Evolutionary conservation across 2,888 invertebrate genomes (phyloP).

Genomic region (Diploptera punctata): DNA sequence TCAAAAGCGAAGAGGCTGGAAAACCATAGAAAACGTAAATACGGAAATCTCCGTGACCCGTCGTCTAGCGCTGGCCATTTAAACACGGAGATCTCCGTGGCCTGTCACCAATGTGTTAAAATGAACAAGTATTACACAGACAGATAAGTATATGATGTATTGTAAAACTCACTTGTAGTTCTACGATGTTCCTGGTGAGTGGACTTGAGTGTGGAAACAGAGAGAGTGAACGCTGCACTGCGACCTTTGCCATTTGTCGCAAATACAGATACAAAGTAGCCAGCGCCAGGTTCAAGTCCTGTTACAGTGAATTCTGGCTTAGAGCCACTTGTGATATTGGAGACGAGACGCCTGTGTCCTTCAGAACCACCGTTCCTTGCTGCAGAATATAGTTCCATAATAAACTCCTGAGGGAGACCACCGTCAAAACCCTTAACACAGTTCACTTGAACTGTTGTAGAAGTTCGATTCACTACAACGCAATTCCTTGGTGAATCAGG

Average conservation of each 20-base stretch:
- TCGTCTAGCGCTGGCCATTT: no score
- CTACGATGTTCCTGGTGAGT: constrained; percentile 58
- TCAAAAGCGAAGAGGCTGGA: no score
- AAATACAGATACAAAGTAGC: constrained; percentile 58
- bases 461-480: constrained; percentile 58
- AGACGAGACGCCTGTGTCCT: constrained; percentile 48
- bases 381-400: constrained; percentile 47
- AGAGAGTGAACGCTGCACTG: constrained; percentile 55
- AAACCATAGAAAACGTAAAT: no score
- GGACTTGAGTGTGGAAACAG: constrained; percentile 58
- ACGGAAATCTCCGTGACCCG: no score
- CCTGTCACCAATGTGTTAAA: no score
- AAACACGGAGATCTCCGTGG: no score
- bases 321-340: constrained; percentile 54
- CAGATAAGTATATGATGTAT: no score
- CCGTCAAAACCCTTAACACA: constrained; percentile 64
- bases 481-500: constrained; percentile 62
- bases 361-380: constrained; percentile 50
- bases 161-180: constrained; percentile 51
- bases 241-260: constrained; percentile 64
- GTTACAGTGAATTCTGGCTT: constrained; percentile 59
- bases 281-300: constrained; percentile 59
- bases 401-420: constrained; percentile 59
- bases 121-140: no score
- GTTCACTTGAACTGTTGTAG: constrained; percentile 57